A percentile compares a stretch with the other conserved stretches of the same genome.
Evolutionary conservation across 2,113 vertebrate genomes (phyloP).

Genomic region (Equus quagga): DNA sequence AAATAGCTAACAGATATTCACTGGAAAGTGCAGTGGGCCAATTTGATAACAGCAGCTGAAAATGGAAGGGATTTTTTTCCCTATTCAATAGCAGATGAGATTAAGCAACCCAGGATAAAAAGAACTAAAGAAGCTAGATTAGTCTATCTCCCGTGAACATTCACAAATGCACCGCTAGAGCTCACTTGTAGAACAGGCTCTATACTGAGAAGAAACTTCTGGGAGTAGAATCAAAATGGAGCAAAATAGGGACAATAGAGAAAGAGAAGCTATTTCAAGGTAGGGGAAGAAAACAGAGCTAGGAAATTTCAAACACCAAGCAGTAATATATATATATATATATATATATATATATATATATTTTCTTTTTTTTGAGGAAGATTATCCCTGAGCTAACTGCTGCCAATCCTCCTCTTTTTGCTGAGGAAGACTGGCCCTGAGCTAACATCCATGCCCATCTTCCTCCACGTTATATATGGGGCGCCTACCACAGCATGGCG

Average conservation of each 20-base stretch:
- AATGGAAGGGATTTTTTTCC: background rate
- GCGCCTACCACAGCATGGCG: no score
- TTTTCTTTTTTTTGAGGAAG: no score
- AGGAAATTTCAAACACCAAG: background rate
- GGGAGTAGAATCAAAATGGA: background rate
- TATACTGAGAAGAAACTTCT: background rate
- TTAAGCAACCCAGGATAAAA: background rate
- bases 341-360: no score
- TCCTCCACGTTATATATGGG: no score
- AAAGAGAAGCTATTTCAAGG: background rate
- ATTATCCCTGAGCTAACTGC: no score
- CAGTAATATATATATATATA: background rate
- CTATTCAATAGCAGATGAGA: background rate
- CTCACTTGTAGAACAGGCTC: background rate
- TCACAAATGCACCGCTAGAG: background rate
- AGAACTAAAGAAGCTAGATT: background rate
- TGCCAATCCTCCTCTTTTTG: no score
- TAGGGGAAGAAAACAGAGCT: background rate
- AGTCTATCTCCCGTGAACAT: background rate
- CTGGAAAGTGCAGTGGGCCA: background rate
- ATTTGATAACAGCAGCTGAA: background rate
- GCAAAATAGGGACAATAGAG: background rate
- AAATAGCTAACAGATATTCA: background rate
- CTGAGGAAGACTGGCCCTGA: no score
- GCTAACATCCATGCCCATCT: no score